phyloP scores from a whole-genome alignment of 2,113 vertebrate genomes.

The Melanocharis versteri region DNA sequence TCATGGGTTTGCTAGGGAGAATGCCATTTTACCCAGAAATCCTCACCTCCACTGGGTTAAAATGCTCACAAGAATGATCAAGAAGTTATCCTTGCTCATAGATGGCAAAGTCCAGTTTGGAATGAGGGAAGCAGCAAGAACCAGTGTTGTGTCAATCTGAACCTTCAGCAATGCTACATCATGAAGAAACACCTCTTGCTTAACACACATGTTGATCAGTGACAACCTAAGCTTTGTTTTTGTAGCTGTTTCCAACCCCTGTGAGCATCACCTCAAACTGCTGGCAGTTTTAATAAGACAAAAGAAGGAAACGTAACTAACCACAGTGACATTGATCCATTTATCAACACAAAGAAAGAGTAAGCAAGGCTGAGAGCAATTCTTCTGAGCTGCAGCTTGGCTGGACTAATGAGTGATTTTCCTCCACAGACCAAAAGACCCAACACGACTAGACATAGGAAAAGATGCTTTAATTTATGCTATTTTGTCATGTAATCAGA shows the following conservation, averaged over 20 bases:
- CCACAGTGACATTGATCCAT: not conserved
- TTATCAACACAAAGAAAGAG: not conserved
- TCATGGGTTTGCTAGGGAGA: not conserved
- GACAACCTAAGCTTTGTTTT: not conserved
- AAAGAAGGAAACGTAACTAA: not conserved
- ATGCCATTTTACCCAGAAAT: not conserved
- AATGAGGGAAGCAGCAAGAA: not conserved
- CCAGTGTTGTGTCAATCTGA: not conserved
- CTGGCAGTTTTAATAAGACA: not conserved
- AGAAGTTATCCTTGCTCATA: not conserved
- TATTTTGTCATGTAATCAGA: conserved; percentile 25
- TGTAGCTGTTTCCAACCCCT: not conserved
- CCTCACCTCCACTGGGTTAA: not conserved
- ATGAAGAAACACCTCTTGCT: not conserved
- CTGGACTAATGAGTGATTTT: not conserved
- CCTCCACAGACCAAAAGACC: not conserved
- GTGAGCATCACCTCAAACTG: not conserved
- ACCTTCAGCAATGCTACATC: not conserved
- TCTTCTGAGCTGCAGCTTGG: not conserved
- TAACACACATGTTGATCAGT: not conserved
- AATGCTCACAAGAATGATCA: accelerated
- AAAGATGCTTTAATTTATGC: conserved; percentile 22
- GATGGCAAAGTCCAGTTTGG: not conserved
- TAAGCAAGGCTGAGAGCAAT: not conserved
- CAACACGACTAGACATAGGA: not conserved